Conservation (phyloP, 64 coral and sea anemone genomes). For the Catalaphyllia jardinei region DNA sequence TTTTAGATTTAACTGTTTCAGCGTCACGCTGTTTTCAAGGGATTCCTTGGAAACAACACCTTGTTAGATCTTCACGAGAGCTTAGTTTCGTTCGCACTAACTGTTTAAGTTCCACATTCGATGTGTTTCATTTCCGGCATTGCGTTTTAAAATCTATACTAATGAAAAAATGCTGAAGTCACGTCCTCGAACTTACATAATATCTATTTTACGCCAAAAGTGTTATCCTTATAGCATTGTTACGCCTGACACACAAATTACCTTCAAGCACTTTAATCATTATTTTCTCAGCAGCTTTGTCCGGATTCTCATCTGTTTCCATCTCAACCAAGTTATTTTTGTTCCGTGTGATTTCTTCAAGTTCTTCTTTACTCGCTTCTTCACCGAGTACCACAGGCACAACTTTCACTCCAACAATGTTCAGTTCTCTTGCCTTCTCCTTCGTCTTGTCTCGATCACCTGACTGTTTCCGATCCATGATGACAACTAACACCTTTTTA, state of each 20-base stretch:
- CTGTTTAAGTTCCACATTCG: too few relatives aligned
- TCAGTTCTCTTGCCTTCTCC: conserved; percentile 4
- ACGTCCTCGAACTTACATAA: too few relatives aligned
- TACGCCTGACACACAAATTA: neutral
- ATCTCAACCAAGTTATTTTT: conserved; percentile 51
- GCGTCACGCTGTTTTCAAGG: too few relatives aligned
- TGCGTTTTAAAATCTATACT: too few relatives aligned
- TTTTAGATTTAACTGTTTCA: too few relatives aligned
- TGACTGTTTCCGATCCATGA: conserved; percentile 21
- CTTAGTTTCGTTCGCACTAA: too few relatives aligned
- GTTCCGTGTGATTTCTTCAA: conserved; percentile 40
- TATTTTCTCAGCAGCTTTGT: conserved; percentile 45
- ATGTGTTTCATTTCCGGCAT: too few relatives aligned
- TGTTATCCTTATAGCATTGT: too few relatives aligned
- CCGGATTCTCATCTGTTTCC: conserved; percentile 27
- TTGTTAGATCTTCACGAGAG: too few relatives aligned
- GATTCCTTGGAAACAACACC: too few relatives aligned
- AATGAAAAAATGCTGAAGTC: too few relatives aligned
- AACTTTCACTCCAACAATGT: conserved; percentile 36
- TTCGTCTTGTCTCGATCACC: neutral
- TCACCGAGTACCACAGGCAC: conserved; percentile 62
- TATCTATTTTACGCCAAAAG: too few relatives aligned
- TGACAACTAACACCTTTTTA: conserved; percentile 74
- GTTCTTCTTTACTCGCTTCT: conserved; percentile 18
- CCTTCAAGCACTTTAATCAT: conserved; percentile 40